Percentiles rank a stretch among this genome's conserved stretches.
phyloP scores from a whole-genome alignment of 2,113 vertebrate genomes.

The Melanostigma gelatinosum region DNA sequence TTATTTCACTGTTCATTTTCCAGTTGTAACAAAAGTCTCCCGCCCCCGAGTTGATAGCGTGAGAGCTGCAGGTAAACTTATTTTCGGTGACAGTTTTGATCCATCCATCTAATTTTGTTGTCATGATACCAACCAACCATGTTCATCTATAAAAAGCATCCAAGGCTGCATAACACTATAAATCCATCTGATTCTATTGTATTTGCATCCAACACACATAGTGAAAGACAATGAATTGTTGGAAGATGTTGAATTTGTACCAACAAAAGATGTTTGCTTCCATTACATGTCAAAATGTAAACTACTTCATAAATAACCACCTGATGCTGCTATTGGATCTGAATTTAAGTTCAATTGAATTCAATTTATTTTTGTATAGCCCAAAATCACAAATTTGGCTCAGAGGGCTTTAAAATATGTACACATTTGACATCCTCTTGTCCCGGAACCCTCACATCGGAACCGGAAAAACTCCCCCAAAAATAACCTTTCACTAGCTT shows the following conservation, averaged over 20 bases:
- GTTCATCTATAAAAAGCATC: not conserved
- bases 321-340: no score
- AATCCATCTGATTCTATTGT: not conserved
- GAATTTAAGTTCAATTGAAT: no score
- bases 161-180: not conserved
- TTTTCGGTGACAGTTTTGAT: not conserved
- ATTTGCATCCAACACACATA: not conserved
- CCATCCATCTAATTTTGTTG: not conserved
- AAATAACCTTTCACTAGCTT: no score
- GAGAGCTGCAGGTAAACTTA: not conserved
- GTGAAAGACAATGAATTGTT: not conserved
- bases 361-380: no score
- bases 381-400: no score
- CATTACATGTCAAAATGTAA: not conserved
- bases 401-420: no score
- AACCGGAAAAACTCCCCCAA: no score
- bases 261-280: not conserved
- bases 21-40: not conserved
- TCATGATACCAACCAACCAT: not conserved
- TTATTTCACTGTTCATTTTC: not conserved
- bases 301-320: not conserved
- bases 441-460: no score
- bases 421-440: no score
- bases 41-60: rapidly evolving
- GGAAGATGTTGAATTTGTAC: not conserved